A percentile compares a stretch with the other conserved stretches of the same genome.
These are phyloP conservation scores for Neoascia interrupta DNA, from an alignment of 2,888 invertebrate genomes.

Conservation along the genomic window DNA sequence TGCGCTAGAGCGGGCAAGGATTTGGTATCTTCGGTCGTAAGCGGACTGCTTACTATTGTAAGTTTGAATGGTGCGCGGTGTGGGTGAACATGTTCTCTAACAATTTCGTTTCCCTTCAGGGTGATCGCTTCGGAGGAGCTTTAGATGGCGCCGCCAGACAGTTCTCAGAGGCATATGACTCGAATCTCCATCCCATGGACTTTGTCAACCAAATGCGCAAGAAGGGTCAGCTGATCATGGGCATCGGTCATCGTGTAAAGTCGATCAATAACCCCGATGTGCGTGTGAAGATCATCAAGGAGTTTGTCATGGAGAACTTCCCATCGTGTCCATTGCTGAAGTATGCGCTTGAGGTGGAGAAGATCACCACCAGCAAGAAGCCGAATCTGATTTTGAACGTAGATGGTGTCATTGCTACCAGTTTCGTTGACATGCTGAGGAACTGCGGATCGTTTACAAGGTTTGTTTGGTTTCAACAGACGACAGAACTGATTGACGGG, in stretches of 20 bases:
- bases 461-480: conserved; percentile 79
- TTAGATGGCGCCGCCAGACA: conserved; percentile 98
- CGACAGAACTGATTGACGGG: too few relatives aligned
- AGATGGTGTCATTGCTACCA: conserved; percentile 98
- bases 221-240: conserved; percentile 98
- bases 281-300: conserved; percentile 97
- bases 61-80: conserved; percentile 78
- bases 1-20: conserved; percentile 98
- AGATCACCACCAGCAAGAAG: conserved; percentile 99
- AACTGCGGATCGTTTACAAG: conserved; percentile 96
- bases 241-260: conserved; percentile 96
- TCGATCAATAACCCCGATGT: conserved; percentile 99
- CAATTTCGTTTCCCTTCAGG: conserved; percentile 81
- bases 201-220: conserved; percentile 99
- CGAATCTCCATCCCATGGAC: conserved; percentile 96
- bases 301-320: conserved; percentile 96
- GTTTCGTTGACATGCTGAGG: conserved; percentile 97
- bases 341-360: conserved; percentile 98
- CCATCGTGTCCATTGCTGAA: conserved; percentile 95
- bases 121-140: conserved; percentile 99
- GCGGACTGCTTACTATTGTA: conserved; percentile 97
- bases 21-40: conserved; percentile 96
- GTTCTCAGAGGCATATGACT: conserved; percentile 98
- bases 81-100: too few relatives aligned
- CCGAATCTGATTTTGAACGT: conserved; percentile 99